A percentile compares a stretch with the other conserved stretches of the same genome.
Conservation (phyloP, 2,113 vertebrate genomes). For the Toxotes jaculatrix region DNA sequence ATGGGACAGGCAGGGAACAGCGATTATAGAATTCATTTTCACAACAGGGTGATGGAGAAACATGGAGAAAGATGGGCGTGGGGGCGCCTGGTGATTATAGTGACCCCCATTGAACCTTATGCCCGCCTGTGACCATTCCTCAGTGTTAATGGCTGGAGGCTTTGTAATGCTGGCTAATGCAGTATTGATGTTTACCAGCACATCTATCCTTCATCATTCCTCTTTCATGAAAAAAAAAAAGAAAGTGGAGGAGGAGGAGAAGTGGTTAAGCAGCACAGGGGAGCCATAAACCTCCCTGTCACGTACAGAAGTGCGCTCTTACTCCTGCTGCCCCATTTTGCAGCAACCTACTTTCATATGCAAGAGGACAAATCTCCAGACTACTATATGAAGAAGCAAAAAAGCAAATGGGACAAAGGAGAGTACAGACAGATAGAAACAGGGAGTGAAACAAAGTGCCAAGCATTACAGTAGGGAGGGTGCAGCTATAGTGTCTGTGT, state of each 20-base stretch:
- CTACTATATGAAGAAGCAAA: constrained; percentile 22
- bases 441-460: constrained; percentile 59
- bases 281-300: constrained; percentile 79
- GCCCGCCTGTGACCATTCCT: constrained; percentile 76
- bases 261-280: constrained; percentile 76
- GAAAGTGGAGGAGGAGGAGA: constrained; percentile 61
- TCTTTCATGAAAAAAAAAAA: constrained; percentile 55
- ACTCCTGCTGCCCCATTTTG: constrained; percentile 59
- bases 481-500: constrained; percentile 52
- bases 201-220: constrained; percentile 82
- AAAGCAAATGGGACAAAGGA: constrained; percentile 39
- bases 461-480: constrained; percentile 65
- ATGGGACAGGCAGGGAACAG: not conserved
- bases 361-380: constrained; percentile 54
- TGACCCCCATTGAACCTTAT: constrained; percentile 81
- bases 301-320: constrained; percentile 41
- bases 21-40: constrained; percentile 37
- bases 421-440: constrained; percentile 41
- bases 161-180: constrained; percentile 85
- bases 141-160: constrained; percentile 80
- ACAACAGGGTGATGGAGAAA: constrained; percentile 18
- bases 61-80: constrained; percentile 56
- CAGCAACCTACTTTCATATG: constrained; percentile 67
- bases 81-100: constrained; percentile 45
- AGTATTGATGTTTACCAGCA: constrained; percentile 87